These are phyloP conservation scores for Platycheirus rosarum DNA, from an alignment of 2,888 invertebrate species.

Conservation along the genomic window DNA sequence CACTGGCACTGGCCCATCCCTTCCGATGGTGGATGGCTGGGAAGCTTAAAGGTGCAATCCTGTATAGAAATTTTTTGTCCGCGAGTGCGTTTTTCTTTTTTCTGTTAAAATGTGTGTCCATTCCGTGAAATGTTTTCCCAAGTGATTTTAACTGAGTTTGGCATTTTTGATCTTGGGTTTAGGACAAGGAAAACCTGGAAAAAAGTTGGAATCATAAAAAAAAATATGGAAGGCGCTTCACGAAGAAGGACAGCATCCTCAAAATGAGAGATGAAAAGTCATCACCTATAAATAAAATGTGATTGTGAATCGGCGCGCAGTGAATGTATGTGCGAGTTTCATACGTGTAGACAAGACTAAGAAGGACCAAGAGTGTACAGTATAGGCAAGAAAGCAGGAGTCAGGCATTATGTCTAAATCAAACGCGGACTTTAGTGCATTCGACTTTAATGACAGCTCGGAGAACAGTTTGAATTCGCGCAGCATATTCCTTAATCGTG, in stretches of 20 bases:
- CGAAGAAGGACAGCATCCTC: constrained; percentile 69
- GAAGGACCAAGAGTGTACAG: constrained; percentile 28
- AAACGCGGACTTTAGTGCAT: constrained; percentile 81
- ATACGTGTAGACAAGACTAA: constrained; percentile 49
- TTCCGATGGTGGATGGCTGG: constrained; percentile 56
- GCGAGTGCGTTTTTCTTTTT: constrained; percentile 45
- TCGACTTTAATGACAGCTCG: constrained; percentile 82
- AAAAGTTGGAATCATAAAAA: constrained; percentile 38
- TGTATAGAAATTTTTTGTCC: constrained; percentile 53
- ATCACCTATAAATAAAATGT: constrained; percentile 73
- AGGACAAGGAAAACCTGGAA: constrained; percentile 16
- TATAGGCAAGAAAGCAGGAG: constrained; percentile 4
- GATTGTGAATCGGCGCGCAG: constrained; percentile 74
- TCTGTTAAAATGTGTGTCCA: constrained; percentile 12
- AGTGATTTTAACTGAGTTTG: not conserved
- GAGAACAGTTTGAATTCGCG: constrained; percentile 81
- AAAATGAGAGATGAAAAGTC: constrained; percentile 66
- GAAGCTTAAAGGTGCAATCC: constrained; percentile 61
- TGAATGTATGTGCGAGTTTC: constrained; percentile 45
- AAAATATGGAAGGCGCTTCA: constrained; percentile 68
- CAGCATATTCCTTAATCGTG: constrained; percentile 80
- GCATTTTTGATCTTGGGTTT: not conserved
- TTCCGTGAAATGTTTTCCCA: constrained; percentile 26
- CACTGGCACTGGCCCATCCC: constrained; percentile 69
- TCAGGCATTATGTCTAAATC: constrained; percentile 77